These are phyloP conservation scores for Picus viridis DNA, from an alignment of 2,797 vertebrate genomes.

Conservation along the genomic window DNA sequence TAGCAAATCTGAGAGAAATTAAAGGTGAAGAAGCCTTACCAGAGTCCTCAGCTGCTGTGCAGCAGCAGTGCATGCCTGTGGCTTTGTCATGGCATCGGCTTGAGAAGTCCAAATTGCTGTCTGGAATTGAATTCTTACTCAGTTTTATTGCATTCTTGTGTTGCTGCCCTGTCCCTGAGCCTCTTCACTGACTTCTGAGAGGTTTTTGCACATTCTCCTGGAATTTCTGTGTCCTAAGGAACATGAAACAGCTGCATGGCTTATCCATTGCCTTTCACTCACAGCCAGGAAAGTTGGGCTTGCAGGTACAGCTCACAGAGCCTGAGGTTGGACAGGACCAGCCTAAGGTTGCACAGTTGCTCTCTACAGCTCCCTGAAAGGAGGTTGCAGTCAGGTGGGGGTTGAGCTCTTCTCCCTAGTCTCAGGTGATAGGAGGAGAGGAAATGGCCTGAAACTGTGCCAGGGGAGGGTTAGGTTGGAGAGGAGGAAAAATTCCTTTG, in stretches of 20 bases:
- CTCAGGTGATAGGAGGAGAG: too few species aligned
- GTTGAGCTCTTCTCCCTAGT: too few species aligned
- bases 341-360: too few species aligned
- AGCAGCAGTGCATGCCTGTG: neutral
- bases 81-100: conserved; percentile 37
- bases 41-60: conserved; percentile 1
- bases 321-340: neutral
- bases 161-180: neutral
- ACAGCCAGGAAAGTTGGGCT: neutral
- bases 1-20: conserved; percentile 44
- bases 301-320: accelerated
- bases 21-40: conserved; percentile 31
- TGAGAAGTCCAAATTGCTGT: conserved; percentile 26
- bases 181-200: neutral
- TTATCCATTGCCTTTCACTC: neutral
- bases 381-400: too few species aligned
- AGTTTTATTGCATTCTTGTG: conserved; percentile 11
- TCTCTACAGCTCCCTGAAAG: too few species aligned
- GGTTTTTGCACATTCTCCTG: neutral
- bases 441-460: too few species aligned
- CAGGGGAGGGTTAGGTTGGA: too few species aligned
- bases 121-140: conserved; percentile 21
- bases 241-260: neutral
- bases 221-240: neutral
- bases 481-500: too few species aligned